phyloP scores from a whole-genome alignment of 2,888 invertebrate species.

The Drosophila gaucha region DNA sequence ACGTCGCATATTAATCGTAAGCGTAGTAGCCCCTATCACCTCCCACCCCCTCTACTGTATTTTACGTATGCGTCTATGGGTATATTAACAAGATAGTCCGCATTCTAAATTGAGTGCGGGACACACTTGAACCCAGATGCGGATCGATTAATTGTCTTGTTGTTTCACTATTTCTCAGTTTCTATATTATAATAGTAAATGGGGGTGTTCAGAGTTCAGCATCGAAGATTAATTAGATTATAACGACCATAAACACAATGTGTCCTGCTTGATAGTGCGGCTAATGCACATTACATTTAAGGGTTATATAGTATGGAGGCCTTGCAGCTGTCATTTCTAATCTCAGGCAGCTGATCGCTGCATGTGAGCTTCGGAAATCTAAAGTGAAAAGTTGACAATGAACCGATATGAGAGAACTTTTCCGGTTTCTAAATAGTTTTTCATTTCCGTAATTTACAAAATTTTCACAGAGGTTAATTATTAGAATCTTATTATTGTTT shows the following conservation, averaged over 20 bases:
- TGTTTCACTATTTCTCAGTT: conserved; percentile 12
- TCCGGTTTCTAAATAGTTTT: conserved; percentile 14
- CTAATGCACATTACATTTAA: neutral
- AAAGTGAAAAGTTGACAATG: conserved; percentile 19
- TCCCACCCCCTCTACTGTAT: neutral
- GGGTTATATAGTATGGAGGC: conserved; percentile 15
- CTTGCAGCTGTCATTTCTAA: conserved; percentile 34
- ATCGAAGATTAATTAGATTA: conserved; percentile 33
- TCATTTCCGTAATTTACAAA: neutral
- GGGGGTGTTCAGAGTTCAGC: conserved; percentile 49
- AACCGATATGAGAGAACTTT: conserved; percentile 14
- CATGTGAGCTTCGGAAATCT: conserved; percentile 31
- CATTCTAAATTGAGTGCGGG: conserved; percentile 36
- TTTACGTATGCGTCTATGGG: neutral
- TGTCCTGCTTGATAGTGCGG: conserved; percentile 4
- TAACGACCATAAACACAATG: neutral
- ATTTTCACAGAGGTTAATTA: neutral
- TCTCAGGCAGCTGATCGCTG: conserved; percentile 31
- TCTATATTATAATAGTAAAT: conserved; percentile 1
- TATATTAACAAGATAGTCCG: conserved; percentile 43
- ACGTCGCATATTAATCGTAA: conserved; percentile 34
- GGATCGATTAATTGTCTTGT: conserved; percentile 46
- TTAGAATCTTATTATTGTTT: too few species aligned
- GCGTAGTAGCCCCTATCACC: too few species aligned
- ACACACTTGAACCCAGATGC: conserved; percentile 39